Base-by-base conservation (phyloP, 2,113 vertebrate species). In the Sapajus apella region DNA sequence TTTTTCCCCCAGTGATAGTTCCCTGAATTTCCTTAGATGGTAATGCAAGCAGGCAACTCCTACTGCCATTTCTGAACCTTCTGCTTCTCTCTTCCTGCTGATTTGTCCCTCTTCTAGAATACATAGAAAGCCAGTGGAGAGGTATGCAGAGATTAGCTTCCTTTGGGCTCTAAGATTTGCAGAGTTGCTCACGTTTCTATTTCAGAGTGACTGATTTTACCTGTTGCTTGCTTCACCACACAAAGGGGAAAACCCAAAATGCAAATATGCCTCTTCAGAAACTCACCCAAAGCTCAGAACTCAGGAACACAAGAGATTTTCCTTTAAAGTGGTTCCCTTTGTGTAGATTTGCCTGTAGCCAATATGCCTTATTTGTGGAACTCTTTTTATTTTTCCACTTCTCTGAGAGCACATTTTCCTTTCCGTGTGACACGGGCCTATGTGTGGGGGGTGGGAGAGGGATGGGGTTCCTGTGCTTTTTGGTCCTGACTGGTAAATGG, bases 241-340 rank as follows among this genome's bases (percentile, higher is more conserved):
- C 66, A 37, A 84, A 77, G 23, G 50, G 72, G 86, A 14, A 68
- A 92, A 93, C 14, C 72, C 45, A 55, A 75, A 90, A 87, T 79
- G 58, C 32, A 94, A 92, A 97, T 80, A 72, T 7, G 43, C 43
- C 66, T 95, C 80, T 87, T 97, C 47, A 83, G 86, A 95, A 86
- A 89, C 70, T 79, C 58, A 58, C 91, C 70, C 45, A 47, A 17
- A 93, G 76, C 83, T 94, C 70, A 95, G 89, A 97, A 87, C 89
- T 79, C 70, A 85, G 91, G 84, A 72, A 64, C 35, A 40, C 0
- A 9, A 84, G 79, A 80, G 25, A 32, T 61, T 82, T 90, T 50
- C 32, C 64, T 94, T 90, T 73, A 79, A 77, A 40, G 43, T 0
- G 0, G 9, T 81, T 18, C 30, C 52, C 45, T 73, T 93, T 77